Percentiles rank a stretch among this genome's conserved stretches.
phyloP scores from a whole-genome alignment of 1,140 invertebrate species.

The Rhopalosiphum maidis region DNA sequence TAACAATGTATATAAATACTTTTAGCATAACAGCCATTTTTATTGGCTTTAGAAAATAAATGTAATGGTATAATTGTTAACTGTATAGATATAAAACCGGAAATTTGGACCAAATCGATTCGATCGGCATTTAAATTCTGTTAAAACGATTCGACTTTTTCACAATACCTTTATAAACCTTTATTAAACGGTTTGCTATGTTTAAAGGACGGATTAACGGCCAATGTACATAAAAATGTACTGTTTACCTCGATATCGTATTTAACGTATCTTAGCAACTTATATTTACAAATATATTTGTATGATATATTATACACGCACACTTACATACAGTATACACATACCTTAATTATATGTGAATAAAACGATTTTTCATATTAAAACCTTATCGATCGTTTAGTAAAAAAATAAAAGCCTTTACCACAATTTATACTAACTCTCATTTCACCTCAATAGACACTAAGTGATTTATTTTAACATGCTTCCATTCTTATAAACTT shows the following conservation, averaged over 20 bases:
- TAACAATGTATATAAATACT: background rate
- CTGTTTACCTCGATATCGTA: background rate
- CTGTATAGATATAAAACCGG: background rate
- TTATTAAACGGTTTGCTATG: background rate
- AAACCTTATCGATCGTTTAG: conserved; percentile 12
- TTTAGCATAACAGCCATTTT: background rate
- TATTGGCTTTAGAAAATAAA: background rate
- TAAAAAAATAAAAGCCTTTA: conserved; percentile 5
- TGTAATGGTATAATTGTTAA: background rate
- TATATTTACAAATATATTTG: background rate
- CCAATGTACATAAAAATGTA: background rate
- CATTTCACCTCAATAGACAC: background rate
- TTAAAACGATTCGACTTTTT: background rate
- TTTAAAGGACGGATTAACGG: background rate
- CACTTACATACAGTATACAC: background rate
- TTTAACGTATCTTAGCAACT: conserved; percentile 27
- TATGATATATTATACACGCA: background rate
- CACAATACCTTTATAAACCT: background rate
- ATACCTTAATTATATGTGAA: background rate
- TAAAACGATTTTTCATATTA: background rate
- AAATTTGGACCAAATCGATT: background rate
- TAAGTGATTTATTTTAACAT: conserved; percentile 1
- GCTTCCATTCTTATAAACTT: background rate
- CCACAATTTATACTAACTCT: background rate
- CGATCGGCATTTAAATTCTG: background rate